These are phyloP conservation scores for Luffia ferchaultella DNA, from an alignment of 2,888 invertebrate species.

Conservation along the genomic window DNA sequence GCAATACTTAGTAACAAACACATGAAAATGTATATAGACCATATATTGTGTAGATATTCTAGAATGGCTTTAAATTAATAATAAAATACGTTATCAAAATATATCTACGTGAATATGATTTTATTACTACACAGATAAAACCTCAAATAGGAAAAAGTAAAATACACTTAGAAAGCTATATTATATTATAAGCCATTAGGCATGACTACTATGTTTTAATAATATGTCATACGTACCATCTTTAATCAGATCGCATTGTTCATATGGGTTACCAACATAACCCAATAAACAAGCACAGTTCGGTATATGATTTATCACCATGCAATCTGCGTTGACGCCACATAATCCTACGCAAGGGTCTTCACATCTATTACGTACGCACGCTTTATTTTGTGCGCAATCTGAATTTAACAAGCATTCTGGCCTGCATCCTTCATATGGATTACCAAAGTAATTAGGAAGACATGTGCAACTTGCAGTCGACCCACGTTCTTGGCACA, in stretches of 20 bases:
- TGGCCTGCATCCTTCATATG: constrained; percentile 74
- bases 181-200: too few species aligned
- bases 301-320: constrained; percentile 78
- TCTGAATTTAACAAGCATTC: constrained; percentile 76
- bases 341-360: constrained; percentile 81
- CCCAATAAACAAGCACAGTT: constrained; percentile 74
- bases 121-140: too few species aligned
- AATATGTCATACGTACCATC: constrained; percentile 29
- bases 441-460: constrained; percentile 74
- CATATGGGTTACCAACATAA: constrained; percentile 77
- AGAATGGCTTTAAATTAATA: too few species aligned
- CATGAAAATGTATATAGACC: too few species aligned
- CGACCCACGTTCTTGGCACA: constrained; percentile 72
- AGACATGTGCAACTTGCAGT: constrained; percentile 75
- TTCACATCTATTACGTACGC: constrained; percentile 72
- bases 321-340: constrained; percentile 77
- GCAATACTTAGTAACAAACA: too few species aligned
- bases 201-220: background rate
- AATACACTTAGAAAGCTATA: too few species aligned
- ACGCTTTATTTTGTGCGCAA: constrained; percentile 71
- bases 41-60: too few species aligned
- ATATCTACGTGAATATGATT: too few species aligned
- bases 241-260: constrained; percentile 33
- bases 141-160: too few species aligned
- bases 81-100: too few species aligned